phyloP scores from a whole-genome alignment of 2,797 vertebrate genomes.

The Amphiprion clarkii region DNA sequence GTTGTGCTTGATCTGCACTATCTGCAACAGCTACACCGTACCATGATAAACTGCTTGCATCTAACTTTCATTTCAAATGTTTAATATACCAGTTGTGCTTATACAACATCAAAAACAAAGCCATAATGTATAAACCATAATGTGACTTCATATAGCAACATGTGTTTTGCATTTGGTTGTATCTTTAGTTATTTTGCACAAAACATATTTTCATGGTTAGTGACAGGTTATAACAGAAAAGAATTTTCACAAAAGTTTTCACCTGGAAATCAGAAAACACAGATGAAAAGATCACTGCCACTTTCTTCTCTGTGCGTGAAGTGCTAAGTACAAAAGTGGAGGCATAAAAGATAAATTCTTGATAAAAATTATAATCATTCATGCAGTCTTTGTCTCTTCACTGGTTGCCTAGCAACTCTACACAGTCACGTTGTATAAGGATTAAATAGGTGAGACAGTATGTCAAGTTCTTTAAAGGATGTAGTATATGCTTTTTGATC shows the following conservation, averaged over 20 bases:
- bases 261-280: neutral
- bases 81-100: neutral
- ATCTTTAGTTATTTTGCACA: neutral
- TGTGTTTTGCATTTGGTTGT: neutral
- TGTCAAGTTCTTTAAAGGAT: constrained; percentile 4
- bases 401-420: neutral
- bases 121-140: neutral
- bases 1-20: neutral
- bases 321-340: neutral
- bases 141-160: neutral
- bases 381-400: neutral
- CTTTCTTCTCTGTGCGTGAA: neutral
- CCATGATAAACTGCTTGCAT: neutral
- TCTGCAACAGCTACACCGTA: neutral
- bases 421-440: neutral
- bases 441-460: neutral
- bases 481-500: neutral
- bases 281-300: neutral
- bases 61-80: neutral
- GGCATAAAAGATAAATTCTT: neutral
- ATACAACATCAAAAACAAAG: neutral
- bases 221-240: neutral
- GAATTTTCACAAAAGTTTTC: neutral
- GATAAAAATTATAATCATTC: neutral
- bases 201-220: neutral